These are phyloP conservation scores for Idris sp. DNA, from an alignment of 1,140 invertebrate genomes.

Conservation along the genomic window DNA sequence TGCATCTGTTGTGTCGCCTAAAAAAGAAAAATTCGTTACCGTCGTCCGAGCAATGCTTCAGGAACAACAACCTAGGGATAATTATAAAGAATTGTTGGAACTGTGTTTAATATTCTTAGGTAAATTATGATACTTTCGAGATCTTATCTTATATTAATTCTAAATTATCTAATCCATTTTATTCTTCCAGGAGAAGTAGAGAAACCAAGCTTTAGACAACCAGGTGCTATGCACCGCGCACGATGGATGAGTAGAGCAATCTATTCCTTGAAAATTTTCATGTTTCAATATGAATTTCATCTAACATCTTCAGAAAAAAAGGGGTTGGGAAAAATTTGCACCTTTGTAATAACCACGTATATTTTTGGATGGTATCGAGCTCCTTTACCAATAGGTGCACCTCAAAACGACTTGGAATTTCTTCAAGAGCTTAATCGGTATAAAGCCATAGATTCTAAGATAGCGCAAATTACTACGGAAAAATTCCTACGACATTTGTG, in stretches of 20 bases:
- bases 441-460: constrained; percentile 9
- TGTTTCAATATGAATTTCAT: constrained; percentile 65
- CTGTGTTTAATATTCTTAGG: constrained; percentile 42
- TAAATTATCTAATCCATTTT: constrained; percentile 36
- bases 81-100: constrained; percentile 48
- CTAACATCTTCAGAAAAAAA: constrained; percentile 5
- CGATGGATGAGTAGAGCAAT: constrained; percentile 73
- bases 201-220: neutral
- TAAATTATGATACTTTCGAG: constrained; percentile 8
- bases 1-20: constrained; percentile 6
- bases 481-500: constrained; percentile 64
- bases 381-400: constrained; percentile 18
- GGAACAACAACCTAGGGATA: constrained; percentile 46
- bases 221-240: constrained; percentile 65
- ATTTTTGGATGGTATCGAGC: constrained; percentile 26
- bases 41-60: constrained; percentile 4
- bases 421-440: constrained; percentile 19
- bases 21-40: constrained; percentile 8
- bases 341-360: constrained; percentile 32
- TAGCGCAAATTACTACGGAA: constrained; percentile 17
- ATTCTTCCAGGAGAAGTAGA: neutral
- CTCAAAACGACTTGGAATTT: constrained; percentile 32
- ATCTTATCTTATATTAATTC: no score
- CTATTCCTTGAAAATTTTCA: constrained; percentile 71
- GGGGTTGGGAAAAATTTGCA: constrained; percentile 25